Evolutionary conservation across 2,113 vertebrate genomes (phyloP).

Genomic region (Narcine bancroftii): DNA sequence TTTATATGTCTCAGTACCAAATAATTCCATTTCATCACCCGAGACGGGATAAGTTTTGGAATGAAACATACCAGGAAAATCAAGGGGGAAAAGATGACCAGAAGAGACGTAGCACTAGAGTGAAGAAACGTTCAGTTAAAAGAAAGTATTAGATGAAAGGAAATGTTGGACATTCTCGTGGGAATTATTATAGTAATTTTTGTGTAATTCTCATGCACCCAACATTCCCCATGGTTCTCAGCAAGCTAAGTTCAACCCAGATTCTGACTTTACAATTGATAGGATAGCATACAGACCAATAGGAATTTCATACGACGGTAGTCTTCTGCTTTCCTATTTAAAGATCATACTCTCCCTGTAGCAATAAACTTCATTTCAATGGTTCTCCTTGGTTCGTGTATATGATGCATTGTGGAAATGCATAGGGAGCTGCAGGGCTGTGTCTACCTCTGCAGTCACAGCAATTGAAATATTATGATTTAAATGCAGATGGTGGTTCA

Average conservation of each 20-base stretch:
- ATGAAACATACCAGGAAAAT: not conserved
- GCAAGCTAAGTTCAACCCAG: not conserved
- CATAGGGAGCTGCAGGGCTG: not conserved
- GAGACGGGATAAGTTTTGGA: not conserved
- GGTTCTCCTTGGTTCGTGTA: not conserved
- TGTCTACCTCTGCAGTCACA: not conserved
- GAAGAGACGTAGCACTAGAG: not conserved
- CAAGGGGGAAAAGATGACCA: not conserved
- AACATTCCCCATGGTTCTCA: too few relatives aligned
- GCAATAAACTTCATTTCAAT: not conserved
- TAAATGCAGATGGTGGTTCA: not conserved
- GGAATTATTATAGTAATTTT: too few relatives aligned
- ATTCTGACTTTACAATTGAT: not conserved
- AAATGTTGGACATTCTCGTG: too few relatives aligned
- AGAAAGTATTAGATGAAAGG: too few relatives aligned
- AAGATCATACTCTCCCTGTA: not conserved
- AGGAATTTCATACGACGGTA: not conserved
- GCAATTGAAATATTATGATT: not conserved
- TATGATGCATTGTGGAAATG: not conserved
- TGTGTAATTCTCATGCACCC: too few relatives aligned
- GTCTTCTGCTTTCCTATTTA: not conserved
- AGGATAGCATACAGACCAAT: not conserved
- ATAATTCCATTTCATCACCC: not conserved
- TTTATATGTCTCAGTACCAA: not conserved
- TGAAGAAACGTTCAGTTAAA: not conserved